These are phyloP conservation scores for Tonatia bakeri DNA, from an alignment of 2,113 vertebrate genomes.

Conservation along the genomic window DNA sequence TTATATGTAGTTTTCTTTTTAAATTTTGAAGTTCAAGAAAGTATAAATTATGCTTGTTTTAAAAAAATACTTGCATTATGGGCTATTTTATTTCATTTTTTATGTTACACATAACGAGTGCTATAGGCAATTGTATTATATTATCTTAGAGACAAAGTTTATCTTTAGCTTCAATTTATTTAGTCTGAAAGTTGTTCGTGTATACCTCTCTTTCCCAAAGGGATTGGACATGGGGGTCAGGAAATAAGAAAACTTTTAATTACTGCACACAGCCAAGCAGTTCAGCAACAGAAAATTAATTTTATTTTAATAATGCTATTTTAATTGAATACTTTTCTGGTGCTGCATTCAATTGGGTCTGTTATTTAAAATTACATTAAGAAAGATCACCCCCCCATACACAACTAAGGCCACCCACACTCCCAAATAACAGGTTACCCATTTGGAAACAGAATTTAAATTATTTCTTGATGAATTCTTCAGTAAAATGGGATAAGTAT, in stretches of 20 bases:
- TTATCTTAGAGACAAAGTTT: background rate
- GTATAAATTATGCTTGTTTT: background rate
- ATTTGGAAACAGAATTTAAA: slow-evolving; percentile 56
- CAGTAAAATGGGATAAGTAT: background rate
- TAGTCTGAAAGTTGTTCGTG: slow-evolving; percentile 16
- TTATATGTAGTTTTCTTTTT: background rate
- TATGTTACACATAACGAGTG: background rate
- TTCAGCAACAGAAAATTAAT: slow-evolving; percentile 70
- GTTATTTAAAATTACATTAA: slow-evolving; percentile 72
- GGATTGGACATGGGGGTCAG: background rate
- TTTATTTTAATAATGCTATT: slow-evolving; percentile 77
- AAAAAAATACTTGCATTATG: background rate
- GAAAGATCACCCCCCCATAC: slow-evolving; percentile 36
- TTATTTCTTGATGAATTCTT: slow-evolving; percentile 35
- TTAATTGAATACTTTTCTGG: slow-evolving; percentile 70
- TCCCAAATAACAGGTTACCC: slow-evolving; percentile 33
- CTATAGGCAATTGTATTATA: background rate
- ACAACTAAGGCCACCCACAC: slow-evolving; percentile 32
- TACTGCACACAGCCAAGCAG: slow-evolving; percentile 67
- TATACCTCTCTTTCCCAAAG: background rate
- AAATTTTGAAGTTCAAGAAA: background rate
- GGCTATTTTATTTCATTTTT: background rate
- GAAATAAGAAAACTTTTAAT: slow-evolving; percentile 73
- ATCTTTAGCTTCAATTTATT: background rate
- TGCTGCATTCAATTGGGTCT: slow-evolving; percentile 48